Percentiles rank a stretch among this genome's conserved stretches.
These are phyloP conservation scores for Botrylloides violaceus DNA, from an alignment of 23 tunicate genomes.

Conservation along the genomic window DNA sequence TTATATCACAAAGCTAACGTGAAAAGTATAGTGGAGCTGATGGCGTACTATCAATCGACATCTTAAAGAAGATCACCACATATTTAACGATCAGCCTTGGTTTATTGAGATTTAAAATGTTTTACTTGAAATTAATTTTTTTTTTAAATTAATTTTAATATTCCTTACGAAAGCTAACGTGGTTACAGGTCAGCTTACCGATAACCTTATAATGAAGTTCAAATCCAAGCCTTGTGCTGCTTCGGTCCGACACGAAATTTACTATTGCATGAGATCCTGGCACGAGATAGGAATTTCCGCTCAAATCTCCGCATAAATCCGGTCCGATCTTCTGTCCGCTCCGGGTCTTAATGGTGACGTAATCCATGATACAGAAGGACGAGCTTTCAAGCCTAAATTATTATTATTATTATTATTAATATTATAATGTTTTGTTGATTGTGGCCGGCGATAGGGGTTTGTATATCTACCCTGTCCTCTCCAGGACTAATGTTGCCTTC, in stretches of 20 bases:
- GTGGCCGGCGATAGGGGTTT: too few relatives aligned
- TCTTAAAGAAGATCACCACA: too few relatives aligned
- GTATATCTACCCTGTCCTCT: too few relatives aligned
- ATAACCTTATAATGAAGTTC: constrained; percentile 35
- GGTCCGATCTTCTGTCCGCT: constrained; percentile 4
- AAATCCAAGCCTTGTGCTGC: constrained; percentile 70
- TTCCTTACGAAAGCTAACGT: too few relatives aligned
- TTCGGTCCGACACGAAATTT: constrained; percentile 67
- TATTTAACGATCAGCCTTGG: too few relatives aligned
- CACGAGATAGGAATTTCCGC: constrained; percentile 21
- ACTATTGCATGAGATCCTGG: constrained; percentile 40
- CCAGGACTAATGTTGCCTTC: too few relatives aligned
- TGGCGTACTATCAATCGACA: too few relatives aligned
- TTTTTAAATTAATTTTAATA: not conserved
- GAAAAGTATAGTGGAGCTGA: too few relatives aligned
- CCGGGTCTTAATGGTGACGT: constrained; percentile 6
- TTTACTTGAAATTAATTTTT: not conserved
- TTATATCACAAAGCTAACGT: too few relatives aligned
- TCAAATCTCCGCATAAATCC: constrained; percentile 35
- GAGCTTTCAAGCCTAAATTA: constrained; percentile 58
- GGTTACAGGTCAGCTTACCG: constrained; percentile 35
- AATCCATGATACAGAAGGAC: constrained; percentile 48
- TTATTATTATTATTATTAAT: too few relatives aligned
- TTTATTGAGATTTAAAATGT: too few relatives aligned
- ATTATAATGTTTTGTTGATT: too few relatives aligned